Percentiles rank a stretch among this genome's conserved stretches.
These are phyloP conservation scores for Leptinotarsa defecta DNA, from an alignment of 1,140 invertebrate species.

Conservation along the genomic window DNA sequence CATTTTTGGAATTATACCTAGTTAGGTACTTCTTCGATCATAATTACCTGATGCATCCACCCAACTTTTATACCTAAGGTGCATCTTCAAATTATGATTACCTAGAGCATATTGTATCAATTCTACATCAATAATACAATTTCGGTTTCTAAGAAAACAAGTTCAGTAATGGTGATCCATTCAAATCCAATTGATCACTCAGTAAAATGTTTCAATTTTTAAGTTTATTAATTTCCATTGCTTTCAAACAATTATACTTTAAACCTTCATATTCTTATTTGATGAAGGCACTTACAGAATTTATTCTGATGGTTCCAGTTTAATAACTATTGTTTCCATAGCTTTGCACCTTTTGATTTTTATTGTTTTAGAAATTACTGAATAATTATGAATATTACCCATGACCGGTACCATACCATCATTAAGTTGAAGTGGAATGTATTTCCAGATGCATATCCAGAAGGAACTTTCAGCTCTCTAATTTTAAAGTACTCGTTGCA, in stretches of 20 bases:
- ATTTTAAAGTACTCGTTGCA: neutral
- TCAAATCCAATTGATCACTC: too few relatives aligned
- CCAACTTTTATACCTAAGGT: too few relatives aligned
- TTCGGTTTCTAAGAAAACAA: too few relatives aligned
- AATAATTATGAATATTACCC: conserved; percentile 30
- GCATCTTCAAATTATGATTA: too few relatives aligned
- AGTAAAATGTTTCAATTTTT: too few relatives aligned
- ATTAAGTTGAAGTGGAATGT: conserved; percentile 37
- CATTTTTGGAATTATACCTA: conserved; percentile 1
- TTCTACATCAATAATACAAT: too few relatives aligned
- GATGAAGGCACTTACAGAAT: neutral
- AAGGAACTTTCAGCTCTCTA: neutral
- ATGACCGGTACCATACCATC: conserved; percentile 36
- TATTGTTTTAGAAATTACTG: conserved; percentile 21
- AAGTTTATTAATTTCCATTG: too few relatives aligned
- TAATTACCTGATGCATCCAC: conserved; percentile 23
- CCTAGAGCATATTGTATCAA: too few relatives aligned
- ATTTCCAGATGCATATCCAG: conserved; percentile 11
- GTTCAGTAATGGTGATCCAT: too few relatives aligned
- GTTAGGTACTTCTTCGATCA: neutral
- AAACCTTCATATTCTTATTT: neutral
- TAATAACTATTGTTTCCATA: conserved; percentile 12
- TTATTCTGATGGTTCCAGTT: conserved; percentile 12
- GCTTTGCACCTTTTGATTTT: conserved; percentile 19
- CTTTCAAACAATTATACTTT: neutral